These are phyloP conservation scores for Trachelus iudaicus DNA, from an alignment of 2,888 invertebrate genomes.

Conservation along the genomic window DNA sequence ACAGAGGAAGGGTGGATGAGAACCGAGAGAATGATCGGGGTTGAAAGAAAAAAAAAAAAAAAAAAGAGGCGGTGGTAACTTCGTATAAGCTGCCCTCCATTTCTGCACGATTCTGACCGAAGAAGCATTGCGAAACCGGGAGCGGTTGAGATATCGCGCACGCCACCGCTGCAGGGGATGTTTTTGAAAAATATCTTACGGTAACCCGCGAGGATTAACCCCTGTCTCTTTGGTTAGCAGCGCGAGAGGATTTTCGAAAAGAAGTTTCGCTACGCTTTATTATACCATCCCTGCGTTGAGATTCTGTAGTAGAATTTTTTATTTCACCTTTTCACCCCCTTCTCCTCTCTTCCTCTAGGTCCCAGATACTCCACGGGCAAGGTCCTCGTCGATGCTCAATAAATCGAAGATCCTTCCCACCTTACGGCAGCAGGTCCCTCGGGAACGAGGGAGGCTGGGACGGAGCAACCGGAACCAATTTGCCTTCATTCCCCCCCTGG, in stretches of 20 bases:
- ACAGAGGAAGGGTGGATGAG: background rate
- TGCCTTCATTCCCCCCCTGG: background rate
- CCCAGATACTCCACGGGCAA: background rate
- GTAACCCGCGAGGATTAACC: background rate
- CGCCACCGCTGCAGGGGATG: background rate
- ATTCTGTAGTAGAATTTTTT: background rate
- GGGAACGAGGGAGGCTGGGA: background rate
- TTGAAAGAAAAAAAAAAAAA: too few species aligned
- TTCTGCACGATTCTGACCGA: background rate
- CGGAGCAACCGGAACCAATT: background rate
- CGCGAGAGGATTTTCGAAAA: background rate
- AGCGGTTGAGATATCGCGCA: background rate
- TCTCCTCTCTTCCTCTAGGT: background rate
- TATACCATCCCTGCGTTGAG: background rate
- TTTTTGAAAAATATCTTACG: background rate
- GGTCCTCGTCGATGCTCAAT: background rate
- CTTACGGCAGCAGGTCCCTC: background rate
- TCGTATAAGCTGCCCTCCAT: slow-evolving; percentile 71
- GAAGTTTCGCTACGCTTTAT: too few species aligned
- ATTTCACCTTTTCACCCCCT: too few species aligned
- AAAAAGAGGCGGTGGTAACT: background rate
- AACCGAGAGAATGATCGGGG: background rate
- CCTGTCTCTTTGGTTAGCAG: background rate
- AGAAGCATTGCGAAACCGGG: background rate
- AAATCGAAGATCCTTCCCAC: background rate